Conservation (phyloP, 2,113 vertebrate species). For the Catharus bicknelli region DNA sequence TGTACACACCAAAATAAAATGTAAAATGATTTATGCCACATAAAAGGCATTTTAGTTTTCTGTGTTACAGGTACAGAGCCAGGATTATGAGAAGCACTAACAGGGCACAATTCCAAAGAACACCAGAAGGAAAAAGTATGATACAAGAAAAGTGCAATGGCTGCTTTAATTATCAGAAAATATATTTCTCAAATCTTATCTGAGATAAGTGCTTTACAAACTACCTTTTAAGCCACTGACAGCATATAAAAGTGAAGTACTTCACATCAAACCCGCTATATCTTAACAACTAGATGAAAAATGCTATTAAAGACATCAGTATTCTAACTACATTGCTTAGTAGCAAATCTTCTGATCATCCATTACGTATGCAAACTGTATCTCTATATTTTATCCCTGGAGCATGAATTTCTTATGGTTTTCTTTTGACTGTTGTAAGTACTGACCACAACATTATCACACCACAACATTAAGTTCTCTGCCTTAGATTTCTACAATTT, state of each 20-base stretch:
- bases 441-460: rapidly evolving
- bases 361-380: background rate
- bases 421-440: background rate
- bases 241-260: background rate
- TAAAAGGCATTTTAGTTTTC: background rate
- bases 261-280: background rate
- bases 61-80: background rate
- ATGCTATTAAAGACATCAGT: background rate
- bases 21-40: background rate
- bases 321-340: constrained; percentile 12
- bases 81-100: background rate
- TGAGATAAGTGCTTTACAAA: background rate
- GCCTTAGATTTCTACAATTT: background rate
- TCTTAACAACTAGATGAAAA: constrained; percentile 1
- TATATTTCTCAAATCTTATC: background rate
- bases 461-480: background rate
- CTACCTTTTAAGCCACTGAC: background rate
- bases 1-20: background rate
- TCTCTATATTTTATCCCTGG: background rate
- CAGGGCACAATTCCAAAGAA: background rate
- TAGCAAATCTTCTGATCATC: background rate
- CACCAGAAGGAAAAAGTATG: background rate
- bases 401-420: background rate
- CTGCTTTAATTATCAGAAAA: constrained; percentile 3
- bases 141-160: background rate